Conservation (phyloP, 2,113 vertebrate species). For the Tetrao urogallus region DNA sequence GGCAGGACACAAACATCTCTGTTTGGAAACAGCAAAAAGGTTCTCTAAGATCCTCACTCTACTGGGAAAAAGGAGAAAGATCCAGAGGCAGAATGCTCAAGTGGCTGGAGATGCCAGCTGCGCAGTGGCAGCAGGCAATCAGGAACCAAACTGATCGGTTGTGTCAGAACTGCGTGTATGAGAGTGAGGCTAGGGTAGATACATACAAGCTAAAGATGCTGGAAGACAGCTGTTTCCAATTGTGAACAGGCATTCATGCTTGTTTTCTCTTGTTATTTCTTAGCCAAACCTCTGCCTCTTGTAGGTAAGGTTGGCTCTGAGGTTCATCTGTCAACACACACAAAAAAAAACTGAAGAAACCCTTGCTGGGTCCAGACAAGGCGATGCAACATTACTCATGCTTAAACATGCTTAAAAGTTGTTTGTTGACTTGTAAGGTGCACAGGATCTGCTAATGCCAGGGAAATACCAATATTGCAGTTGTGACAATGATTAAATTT, state of each 20-base stretch:
- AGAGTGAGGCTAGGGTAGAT: rapidly evolving
- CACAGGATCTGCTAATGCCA: neutral
- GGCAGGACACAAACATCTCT: neutral
- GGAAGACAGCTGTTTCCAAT: neutral
- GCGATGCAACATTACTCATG: neutral
- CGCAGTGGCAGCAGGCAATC: neutral
- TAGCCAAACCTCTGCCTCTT: neutral
- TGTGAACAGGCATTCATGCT: no score
- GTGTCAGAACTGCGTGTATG: rapidly evolving
- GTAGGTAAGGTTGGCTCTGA: neutral
- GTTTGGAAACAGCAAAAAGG: neutral
- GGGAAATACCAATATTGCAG: constrained; percentile 1
- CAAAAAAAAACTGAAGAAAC: neutral
- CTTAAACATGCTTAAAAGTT: neutral
- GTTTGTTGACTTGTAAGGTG: neutral
- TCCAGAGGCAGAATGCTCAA: neutral
- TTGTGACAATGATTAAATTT: neutral
- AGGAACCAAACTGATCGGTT: neutral
- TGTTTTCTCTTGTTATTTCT: neutral
- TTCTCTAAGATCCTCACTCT: neutral
- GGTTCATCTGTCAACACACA: rapidly evolving
- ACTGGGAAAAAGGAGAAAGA: neutral
- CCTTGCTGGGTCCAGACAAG: neutral
- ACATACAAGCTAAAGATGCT: neutral
- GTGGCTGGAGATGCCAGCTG: neutral